A percentile compares a stretch with the other conserved stretches of the same genome.
Evolutionary conservation across 2,113 vertebrate species (phyloP).

Genomic region (Eonycteris spelaea): DNA sequence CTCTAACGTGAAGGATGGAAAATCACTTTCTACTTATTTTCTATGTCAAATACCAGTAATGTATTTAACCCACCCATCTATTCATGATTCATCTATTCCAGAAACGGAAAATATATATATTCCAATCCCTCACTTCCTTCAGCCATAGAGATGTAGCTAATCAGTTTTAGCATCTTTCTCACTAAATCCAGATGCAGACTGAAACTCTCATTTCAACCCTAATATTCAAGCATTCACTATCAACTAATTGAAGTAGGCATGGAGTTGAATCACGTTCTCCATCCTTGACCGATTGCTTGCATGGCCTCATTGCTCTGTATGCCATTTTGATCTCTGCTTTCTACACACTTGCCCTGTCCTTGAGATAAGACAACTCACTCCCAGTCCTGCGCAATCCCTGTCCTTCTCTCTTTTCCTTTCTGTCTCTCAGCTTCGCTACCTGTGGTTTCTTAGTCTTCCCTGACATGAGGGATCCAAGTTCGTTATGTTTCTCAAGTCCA

Average conservation of each 20-base stretch:
- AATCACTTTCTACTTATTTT: not conserved
- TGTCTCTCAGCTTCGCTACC: not conserved
- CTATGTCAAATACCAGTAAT: not conserved
- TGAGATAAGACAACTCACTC: not conserved
- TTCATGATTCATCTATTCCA: not conserved
- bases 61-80: not conserved
- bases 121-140: not conserved
- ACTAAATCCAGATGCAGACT: not conserved
- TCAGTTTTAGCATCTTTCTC: not conserved
- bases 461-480: not conserved
- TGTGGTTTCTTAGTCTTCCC: not conserved
- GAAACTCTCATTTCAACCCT: not conserved
- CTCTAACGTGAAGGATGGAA: not conserved
- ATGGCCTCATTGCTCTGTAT: not conserved
- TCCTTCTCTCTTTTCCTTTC: not conserved
- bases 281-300: not conserved
- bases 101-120: not conserved
- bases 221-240: not conserved
- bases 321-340: not conserved
- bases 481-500: not conserved
- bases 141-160: not conserved
- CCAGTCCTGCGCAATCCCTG: not conserved
- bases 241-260: not conserved
- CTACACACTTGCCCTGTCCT: not conserved
- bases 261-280: not conserved